These are phyloP conservation scores for Caenorhabditis macrosperma DNA, from an alignment of 2,888 invertebrate species.

Conservation along the genomic window DNA sequence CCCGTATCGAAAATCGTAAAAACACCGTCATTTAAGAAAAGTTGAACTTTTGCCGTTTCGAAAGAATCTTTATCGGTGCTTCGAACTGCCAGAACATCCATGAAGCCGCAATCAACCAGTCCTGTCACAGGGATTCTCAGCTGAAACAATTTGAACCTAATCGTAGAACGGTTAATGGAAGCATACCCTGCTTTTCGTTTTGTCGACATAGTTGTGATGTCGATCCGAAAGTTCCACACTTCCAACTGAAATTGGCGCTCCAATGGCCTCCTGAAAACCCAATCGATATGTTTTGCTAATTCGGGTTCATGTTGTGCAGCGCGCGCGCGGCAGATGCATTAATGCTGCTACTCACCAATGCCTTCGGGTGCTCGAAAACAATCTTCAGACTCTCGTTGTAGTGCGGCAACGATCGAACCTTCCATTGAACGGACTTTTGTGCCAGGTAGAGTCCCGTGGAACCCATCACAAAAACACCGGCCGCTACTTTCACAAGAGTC, in stretches of 20 bases:
- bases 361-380: slow-evolving; percentile 74
- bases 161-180: neutral
- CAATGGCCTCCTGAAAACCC: slow-evolving; percentile 67
- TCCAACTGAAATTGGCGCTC: slow-evolving; percentile 76
- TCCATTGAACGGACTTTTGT: slow-evolving; percentile 73
- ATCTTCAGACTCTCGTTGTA: slow-evolving; percentile 75
- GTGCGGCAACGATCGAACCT: slow-evolving; percentile 71
- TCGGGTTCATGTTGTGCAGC: neutral
- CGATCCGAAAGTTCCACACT: slow-evolving; percentile 75
- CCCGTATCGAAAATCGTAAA: slow-evolving; percentile 72
- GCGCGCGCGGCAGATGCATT: neutral
- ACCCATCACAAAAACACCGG: slow-evolving; percentile 72
- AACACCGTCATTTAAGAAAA: slow-evolving; percentile 62
- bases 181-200: slow-evolving; percentile 72
- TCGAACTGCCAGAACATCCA: slow-evolving; percentile 71
- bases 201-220: slow-evolving; percentile 74
- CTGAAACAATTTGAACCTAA: slow-evolving; percentile 67
- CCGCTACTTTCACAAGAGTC: slow-evolving; percentile 75
- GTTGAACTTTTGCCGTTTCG: slow-evolving; percentile 62
- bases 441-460: slow-evolving; percentile 74
- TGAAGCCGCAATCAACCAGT: slow-evolving; percentile 70
- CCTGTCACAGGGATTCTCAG: slow-evolving; percentile 76
- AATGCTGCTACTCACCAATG: slow-evolving; percentile 58
- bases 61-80: slow-evolving; percentile 56
- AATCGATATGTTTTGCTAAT: slow-evolving; percentile 33